These are phyloP conservation scores for Podotricha telesiphe DNA, from an alignment of 2,888 invertebrate genomes.

Conservation along the genomic window DNA sequence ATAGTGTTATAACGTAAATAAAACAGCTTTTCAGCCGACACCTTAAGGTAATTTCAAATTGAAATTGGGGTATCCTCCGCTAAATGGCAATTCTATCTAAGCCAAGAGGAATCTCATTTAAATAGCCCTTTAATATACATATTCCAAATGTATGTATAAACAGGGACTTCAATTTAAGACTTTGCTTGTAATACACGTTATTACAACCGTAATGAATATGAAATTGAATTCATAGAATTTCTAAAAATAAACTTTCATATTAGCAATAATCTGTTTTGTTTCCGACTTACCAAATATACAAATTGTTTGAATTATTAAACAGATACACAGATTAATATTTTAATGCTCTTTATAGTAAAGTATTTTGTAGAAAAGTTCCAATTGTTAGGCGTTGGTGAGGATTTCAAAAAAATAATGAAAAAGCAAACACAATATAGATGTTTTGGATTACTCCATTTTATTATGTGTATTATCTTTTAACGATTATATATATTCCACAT, in stretches of 20 bases:
- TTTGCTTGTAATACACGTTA: slow-evolving; percentile 36
- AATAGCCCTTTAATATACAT: slow-evolving; percentile 47
- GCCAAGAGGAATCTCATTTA: slow-evolving; percentile 58
- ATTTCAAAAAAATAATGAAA: too few species aligned
- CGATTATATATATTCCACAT: too few species aligned
- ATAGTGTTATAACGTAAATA: slow-evolving; percentile 30
- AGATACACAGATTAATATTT: too few species aligned
- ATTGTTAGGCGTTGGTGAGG: too few species aligned
- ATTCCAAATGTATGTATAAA: slow-evolving; percentile 13
- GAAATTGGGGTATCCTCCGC: slow-evolving; percentile 54
- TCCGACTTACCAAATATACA: too few species aligned
- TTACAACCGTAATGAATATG: slow-evolving; percentile 1
- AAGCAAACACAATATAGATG: too few species aligned
- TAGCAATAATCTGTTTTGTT: too few species aligned
- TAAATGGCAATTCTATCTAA: slow-evolving; percentile 62
- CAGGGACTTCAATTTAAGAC: slow-evolving; percentile 50
- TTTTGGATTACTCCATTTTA: too few species aligned
- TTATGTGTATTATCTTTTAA: too few species aligned
- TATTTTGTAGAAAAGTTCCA: too few species aligned
- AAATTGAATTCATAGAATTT: not conserved
- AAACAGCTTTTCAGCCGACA: slow-evolving; percentile 41
- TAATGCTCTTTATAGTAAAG: too few species aligned
- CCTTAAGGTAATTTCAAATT: slow-evolving; percentile 51
- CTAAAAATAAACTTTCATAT: not conserved
- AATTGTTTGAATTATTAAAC: too few species aligned